These are phyloP conservation scores for Oncopodura yosiiana DNA, from an alignment of 1,140 invertebrate species.

Conservation along the genomic window DNA sequence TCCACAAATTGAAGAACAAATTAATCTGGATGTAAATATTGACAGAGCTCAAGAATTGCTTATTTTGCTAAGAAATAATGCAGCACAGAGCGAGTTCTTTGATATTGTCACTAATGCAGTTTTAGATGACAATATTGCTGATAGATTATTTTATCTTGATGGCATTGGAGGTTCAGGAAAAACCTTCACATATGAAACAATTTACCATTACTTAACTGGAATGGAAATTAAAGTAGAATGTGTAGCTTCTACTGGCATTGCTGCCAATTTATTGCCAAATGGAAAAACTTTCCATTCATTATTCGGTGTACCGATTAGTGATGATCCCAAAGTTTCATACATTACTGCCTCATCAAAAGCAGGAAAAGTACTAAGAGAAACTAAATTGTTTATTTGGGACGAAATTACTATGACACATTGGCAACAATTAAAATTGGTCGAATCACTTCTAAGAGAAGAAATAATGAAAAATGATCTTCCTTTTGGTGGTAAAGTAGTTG, in stretches of 20 bases:
- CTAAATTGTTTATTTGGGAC: slow-evolving; percentile 21
- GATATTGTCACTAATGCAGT: background rate
- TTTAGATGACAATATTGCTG: background rate
- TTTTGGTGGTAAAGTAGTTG: slow-evolving; percentile 21
- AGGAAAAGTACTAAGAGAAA: background rate
- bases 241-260: slow-evolving; percentile 3
- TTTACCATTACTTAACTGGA: background rate
- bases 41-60: too few species aligned
- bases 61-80: too few species aligned
- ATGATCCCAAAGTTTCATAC: background rate
- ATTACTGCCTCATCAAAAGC: background rate
- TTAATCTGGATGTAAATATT: too few species aligned
- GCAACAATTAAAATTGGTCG: background rate
- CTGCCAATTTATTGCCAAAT: background rate
- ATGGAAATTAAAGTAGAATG: background rate
- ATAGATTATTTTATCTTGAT: slow-evolving; percentile 13
- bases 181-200: slow-evolving; percentile 17
- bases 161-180: slow-evolving; percentile 11
- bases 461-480: background rate
- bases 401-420: slow-evolving; percentile 15
- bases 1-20: too few species aligned
- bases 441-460: slow-evolving; percentile 15
- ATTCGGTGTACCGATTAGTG: slow-evolving; percentile 8
- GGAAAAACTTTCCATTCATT: background rate
- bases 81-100: background rate